These are phyloP conservation scores for Calyptomena viridis DNA, from an alignment of 2,113 vertebrate genomes.

Conservation along the genomic window DNA sequence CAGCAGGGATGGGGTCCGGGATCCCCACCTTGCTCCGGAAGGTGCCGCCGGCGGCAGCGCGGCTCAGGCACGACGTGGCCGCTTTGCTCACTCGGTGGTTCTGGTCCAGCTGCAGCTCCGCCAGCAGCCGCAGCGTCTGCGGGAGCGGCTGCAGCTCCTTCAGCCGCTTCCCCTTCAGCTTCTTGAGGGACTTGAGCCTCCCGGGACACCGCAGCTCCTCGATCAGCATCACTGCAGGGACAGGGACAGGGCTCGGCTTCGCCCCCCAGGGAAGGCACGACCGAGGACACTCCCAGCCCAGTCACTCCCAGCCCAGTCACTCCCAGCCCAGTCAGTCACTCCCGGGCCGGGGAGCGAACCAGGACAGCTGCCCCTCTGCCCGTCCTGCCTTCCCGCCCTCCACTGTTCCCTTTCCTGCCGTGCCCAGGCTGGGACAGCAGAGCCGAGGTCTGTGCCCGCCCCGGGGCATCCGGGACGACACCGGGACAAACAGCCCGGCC, in stretches of 20 bases:
- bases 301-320: neutral
- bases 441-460: neutral
- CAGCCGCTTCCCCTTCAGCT: conserved; percentile 79
- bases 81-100: conserved; percentile 81
- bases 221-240: conserved; percentile 73
- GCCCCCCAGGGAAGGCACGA: neutral
- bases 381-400: neutral
- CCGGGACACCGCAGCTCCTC: conserved; percentile 79
- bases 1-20: no score
- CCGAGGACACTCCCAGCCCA: no score
- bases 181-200: conserved; percentile 77
- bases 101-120: conserved; percentile 82
- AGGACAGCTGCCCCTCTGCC: neutral
- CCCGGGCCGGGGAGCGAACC: neutral
- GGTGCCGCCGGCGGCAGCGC: conserved; percentile 65
- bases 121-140: conserved; percentile 79
- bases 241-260: neutral
- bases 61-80: conserved; percentile 73
- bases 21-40: conserved; percentile 66
- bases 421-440: neutral
- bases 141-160: conserved; percentile 83
- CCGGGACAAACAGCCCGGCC: neutral
- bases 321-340: neutral
- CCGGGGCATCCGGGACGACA: neutral
- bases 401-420: neutral